These are phyloP conservation scores for Pinna nobilis DNA, from an alignment of 1,140 invertebrate species.

Conservation along the genomic window DNA sequence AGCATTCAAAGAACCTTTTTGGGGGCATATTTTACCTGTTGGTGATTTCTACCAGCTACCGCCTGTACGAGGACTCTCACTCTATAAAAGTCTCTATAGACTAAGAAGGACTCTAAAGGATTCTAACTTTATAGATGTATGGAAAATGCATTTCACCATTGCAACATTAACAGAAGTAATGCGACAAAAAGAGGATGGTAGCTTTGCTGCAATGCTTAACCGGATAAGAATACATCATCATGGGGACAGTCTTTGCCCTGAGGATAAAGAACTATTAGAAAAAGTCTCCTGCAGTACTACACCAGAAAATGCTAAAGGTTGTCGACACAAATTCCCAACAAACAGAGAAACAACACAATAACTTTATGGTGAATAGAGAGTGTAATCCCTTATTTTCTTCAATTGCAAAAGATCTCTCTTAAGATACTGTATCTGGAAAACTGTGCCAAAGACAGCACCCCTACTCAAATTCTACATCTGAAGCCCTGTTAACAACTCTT, in stretches of 20 bases:
- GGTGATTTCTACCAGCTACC: constrained; percentile 36
- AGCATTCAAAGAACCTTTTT: constrained; percentile 21
- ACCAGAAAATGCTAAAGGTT: neutral
- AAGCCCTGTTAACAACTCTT: neutral
- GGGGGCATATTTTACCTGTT: constrained; percentile 30
- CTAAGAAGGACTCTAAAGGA: too few relatives aligned
- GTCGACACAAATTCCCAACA: constrained; percentile 4
- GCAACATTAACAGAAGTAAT: constrained; percentile 8
- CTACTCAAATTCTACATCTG: neutral
- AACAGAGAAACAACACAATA: constrained; percentile 23
- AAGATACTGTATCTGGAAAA: constrained; percentile 11
- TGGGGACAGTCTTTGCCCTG: neutral
- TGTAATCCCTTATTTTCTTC: neutral
- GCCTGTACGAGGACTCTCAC: neutral
- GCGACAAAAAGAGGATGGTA: constrained; percentile 18
- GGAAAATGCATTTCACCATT: constrained; percentile 16
- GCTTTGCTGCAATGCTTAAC: constrained; percentile 18
- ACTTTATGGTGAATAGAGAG: neutral
- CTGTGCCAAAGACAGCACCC: neutral
- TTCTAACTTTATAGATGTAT: neutral
- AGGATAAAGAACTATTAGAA: constrained; percentile 2
- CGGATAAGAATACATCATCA: constrained; percentile 3
- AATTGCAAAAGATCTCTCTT: constrained; percentile 22
- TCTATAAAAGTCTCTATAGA: constrained; percentile 8
- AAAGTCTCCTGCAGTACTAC: neutral